phyloP scores from a whole-genome alignment of 2,888 invertebrate genomes.

The Invenusta paracnida region DNA sequence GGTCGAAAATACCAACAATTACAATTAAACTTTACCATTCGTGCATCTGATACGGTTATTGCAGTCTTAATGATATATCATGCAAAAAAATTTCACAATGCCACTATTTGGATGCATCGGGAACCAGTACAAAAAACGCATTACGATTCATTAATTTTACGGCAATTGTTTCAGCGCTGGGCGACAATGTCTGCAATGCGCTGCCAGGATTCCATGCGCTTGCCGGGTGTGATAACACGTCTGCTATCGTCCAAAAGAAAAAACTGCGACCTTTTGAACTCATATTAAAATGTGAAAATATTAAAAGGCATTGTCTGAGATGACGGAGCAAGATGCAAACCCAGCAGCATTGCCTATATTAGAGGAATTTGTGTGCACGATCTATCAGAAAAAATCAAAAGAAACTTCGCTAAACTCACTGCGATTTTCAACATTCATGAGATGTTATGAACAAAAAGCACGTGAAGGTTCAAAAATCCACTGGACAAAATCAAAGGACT shows the following conservation, averaged over 20 bases:
- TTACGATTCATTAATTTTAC: conserved; percentile 4
- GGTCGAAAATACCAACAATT: conserved; percentile 1
- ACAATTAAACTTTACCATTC: conserved; percentile 1
- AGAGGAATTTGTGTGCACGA: conserved; percentile 1
- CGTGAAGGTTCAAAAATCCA: not conserved
- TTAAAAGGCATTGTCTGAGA: conserved; percentile 15
- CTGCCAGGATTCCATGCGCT: conserved; percentile 6
- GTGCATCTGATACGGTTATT: conserved; percentile 2
- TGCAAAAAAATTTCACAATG: conserved; percentile 5
- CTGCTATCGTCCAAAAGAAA: not conserved
- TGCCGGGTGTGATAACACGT: conserved; percentile 4
- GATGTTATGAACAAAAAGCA: not conserved
- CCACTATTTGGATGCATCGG: conserved; percentile 18
- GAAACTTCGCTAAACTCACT: conserved; percentile 15
- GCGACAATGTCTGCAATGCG: conserved; percentile 24
- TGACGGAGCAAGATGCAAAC: not conserved
- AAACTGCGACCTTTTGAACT: conserved; percentile 29
- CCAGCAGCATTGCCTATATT: conserved; percentile 26
- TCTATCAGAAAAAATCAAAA: conserved; percentile 2
- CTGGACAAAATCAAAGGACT: conserved; percentile 11
- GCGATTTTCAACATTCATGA: conserved; percentile 9
- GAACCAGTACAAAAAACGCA: not conserved
- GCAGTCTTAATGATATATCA: conserved; percentile 8
- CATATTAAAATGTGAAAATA: conserved; percentile 1
- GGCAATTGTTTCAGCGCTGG: not conserved